Evolutionary conservation across 92 coral and sea anemone species (phyloP).

Genomic region (Virgularia gustaviana): DNA sequence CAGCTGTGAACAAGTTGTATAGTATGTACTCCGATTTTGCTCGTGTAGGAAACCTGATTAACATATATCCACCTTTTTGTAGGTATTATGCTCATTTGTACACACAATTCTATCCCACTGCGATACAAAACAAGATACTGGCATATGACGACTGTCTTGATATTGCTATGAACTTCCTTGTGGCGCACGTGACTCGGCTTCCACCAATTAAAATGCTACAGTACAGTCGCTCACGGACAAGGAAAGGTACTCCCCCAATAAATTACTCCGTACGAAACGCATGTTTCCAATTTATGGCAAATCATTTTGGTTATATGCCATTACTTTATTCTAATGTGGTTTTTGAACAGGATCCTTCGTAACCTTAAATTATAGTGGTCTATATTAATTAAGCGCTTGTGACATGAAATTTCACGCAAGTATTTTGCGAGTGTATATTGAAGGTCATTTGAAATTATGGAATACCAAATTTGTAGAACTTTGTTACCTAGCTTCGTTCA

Average conservation of each 20-base stretch:
- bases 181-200: conserved; percentile 63
- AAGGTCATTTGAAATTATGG: too few species aligned
- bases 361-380: too few species aligned
- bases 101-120: conserved; percentile 61
- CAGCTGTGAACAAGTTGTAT: too few species aligned
- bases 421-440: too few species aligned
- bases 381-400: too few species aligned
- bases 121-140: conserved; percentile 67
- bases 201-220: conserved; percentile 80
- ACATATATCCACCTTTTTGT: too few species aligned
- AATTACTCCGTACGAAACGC: neutral
- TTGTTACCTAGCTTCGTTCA: too few species aligned
- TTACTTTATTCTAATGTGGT: neutral
- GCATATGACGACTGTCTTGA: conserved; percentile 70
- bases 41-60: too few species aligned
- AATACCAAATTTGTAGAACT: too few species aligned
- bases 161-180: conserved; percentile 81
- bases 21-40: too few species aligned
- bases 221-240: neutral
- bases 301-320: neutral
- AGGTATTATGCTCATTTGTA: conserved; percentile 75
- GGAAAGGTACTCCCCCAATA: neutral
- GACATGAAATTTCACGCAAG: too few species aligned
- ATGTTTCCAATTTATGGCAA: neutral
- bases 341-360: neutral